Conservation (phyloP, 2,888 invertebrate species). For the Balanococcus diminutus region DNA sequence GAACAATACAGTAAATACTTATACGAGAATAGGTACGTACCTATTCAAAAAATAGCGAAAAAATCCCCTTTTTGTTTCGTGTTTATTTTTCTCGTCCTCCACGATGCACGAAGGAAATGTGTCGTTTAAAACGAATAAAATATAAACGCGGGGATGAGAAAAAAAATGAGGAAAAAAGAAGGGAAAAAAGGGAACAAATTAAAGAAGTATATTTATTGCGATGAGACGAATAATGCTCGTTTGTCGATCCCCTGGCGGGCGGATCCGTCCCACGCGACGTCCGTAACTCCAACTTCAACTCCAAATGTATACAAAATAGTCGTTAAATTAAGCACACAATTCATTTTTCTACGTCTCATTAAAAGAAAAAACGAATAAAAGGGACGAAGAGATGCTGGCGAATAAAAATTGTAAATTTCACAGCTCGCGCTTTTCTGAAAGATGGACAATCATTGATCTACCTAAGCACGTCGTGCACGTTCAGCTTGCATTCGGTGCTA, state of each 20-base stretch:
- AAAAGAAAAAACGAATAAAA: neutral
- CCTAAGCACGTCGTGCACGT: neutral
- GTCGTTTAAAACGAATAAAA: neutral
- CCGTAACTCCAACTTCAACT: too few relatives aligned
- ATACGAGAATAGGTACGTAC: too few relatives aligned
- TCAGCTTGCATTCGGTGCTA: neutral
- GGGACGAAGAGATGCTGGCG: neutral
- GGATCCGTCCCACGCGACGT: neutral
- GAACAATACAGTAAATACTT: too few relatives aligned
- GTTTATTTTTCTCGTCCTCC: too few relatives aligned
- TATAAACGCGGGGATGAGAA: neutral
- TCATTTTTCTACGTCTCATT: slow-evolving; percentile 11
- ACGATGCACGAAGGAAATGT: too few relatives aligned
- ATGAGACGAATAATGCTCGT: neutral
- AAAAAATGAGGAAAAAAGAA: neutral
- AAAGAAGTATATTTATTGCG: slow-evolving; percentile 3
- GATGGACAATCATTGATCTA: slow-evolving; percentile 11
- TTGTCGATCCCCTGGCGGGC: neutral
- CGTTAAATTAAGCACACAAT: slow-evolving; percentile 5
- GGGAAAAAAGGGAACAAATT: neutral
- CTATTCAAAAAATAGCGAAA: too few relatives aligned
- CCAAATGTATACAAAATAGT: neutral
- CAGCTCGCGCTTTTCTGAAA: neutral
- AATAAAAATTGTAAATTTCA: neutral
- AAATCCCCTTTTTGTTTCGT: too few relatives aligned